Evolutionary conservation across 2,888 invertebrate species (phyloP), one percentile per base, ranked within the genome.

Genomic region (Xestia c-nigrum): DNA sequence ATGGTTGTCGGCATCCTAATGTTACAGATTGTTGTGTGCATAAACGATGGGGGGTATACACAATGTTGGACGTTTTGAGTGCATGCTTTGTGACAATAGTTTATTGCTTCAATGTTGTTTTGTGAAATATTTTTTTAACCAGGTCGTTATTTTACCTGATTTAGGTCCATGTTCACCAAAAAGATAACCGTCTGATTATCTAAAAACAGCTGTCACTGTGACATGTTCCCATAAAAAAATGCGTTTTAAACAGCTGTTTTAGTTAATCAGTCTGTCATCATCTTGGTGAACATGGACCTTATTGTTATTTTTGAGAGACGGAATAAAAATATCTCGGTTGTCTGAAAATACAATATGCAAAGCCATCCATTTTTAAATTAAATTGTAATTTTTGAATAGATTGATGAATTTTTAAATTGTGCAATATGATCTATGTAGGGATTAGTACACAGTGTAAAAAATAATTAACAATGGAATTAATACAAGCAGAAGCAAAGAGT

Each of bases 1-100:
- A 61, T 57, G 81, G 71, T 78, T 83, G 80, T 74, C 73, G 65
- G 81, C 83, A 85, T 88, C 71, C 86, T 85, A 88, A 82, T 87
- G 83, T 80, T 63, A 87, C 80, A 80, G 52, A 86, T 78, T 83
- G 74, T 83, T 83, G 66, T 52, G 68, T 64, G 68, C 76, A 78
- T 81, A 77, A 82, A 85, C 86, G 83, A 76, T 31, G 43, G 43
- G 43, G 43, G 64, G 61, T 50, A 59, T 40, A 70, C 74, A 87
- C 85, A 78, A 57, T 72, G 68, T 55, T 40, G 64, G 46, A 43
- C 72, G 40, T 73, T 74, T 68, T 78, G 55, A 24, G 65, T 43
- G 65, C 72, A 77, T 57, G 55, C 16, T 77, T 75, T 47, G 46
- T 43, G 24, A 46, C 31, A 40, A 12, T 67, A 46, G 57, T 64